Percentiles rank a stretch among this genome's conserved stretches.
Evolutionary conservation across 2,113 vertebrate genomes (phyloP).

Genomic region (Tragelaphus scriptus): DNA sequence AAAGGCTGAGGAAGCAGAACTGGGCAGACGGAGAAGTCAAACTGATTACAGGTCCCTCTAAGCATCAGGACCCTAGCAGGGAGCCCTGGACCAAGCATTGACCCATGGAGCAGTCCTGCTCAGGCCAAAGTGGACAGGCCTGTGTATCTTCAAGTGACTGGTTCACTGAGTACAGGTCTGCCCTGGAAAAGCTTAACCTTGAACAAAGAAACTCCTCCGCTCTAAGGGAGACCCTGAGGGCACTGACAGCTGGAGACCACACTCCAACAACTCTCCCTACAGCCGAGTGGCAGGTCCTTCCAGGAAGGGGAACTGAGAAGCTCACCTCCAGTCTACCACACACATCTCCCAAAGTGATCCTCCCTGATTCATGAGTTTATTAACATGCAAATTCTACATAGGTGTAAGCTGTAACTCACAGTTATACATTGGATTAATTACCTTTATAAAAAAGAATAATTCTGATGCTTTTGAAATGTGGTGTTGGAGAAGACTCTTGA

Average conservation of each 20-base stretch:
- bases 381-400: background rate
- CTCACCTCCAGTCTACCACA: background rate
- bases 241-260: background rate
- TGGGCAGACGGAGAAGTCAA: background rate
- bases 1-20: background rate
- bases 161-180: background rate
- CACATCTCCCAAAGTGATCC: background rate
- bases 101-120: background rate
- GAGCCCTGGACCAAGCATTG: background rate
- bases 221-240: background rate
- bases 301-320: background rate
- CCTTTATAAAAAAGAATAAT: background rate
- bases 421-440: background rate
- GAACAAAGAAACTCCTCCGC: background rate
- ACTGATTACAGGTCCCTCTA: background rate
- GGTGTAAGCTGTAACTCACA: background rate
- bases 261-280: background rate
- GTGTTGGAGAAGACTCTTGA: background rate
- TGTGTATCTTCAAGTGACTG: background rate
- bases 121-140: background rate
- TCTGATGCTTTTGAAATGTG: background rate
- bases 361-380: background rate
- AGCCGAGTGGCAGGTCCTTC: background rate
- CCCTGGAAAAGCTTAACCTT: background rate
- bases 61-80: background rate